Percentiles rank a stretch among this genome's conserved stretches.
Conservation (phyloP, 2,113 vertebrate genomes). For the Catagonus wagneri region DNA sequence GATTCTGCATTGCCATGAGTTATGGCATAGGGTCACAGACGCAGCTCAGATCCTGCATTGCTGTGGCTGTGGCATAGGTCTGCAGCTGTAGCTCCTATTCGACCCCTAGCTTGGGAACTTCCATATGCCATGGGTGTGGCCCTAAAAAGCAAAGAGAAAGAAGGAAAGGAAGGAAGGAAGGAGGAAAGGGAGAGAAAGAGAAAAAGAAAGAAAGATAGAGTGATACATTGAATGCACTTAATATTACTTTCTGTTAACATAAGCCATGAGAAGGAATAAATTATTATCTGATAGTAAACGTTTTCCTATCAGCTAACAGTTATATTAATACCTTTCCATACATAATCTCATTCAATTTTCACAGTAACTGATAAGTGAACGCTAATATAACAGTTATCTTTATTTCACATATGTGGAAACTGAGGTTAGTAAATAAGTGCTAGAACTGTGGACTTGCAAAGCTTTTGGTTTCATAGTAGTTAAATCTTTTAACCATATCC, state of each 20-base stretch:
- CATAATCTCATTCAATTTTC: neutral
- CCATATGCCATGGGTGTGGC: no score
- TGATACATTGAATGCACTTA: neutral
- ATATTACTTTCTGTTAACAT: neutral
- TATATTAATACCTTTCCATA: neutral
- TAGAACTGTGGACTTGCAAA: neutral
- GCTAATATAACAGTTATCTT: neutral
- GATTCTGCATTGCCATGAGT: no score
- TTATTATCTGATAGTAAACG: neutral
- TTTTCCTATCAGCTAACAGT: neutral
- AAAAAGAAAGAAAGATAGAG: neutral
- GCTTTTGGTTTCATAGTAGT: neutral
- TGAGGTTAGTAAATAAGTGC: neutral
- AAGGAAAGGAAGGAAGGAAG: no score
- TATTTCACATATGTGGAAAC: neutral
- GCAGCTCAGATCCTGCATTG: no score
- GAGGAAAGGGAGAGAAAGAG: no score
- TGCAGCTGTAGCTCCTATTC: no score
- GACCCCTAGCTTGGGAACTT: no score
- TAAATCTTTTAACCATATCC: neutral
- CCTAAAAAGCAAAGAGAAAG: no score
- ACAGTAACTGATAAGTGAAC: no score
- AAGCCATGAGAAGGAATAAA: neutral
- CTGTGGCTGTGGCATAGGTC: no score
- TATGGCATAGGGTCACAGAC: no score